phyloP scores from a whole-genome alignment of 2,888 invertebrate species.

The Acleris laterana region DNA sequence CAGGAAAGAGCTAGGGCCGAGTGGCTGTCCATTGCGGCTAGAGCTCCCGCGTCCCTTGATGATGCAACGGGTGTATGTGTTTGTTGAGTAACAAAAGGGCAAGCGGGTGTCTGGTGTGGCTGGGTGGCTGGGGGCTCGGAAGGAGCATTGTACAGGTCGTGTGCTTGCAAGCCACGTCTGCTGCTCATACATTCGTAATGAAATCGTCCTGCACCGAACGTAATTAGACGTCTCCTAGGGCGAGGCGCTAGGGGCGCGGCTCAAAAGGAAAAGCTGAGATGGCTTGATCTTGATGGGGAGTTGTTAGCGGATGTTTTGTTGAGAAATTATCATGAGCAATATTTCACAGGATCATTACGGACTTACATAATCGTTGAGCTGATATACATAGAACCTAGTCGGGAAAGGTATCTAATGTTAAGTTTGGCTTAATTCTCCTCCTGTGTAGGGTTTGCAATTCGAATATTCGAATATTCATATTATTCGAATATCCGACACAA shows the following conservation, averaged over 20 bases:
- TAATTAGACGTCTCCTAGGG: constrained; percentile 66
- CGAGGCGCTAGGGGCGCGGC: constrained; percentile 37
- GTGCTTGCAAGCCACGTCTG: constrained; percentile 72
- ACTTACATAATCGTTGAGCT: too few relatives aligned
- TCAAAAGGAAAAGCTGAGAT: constrained; percentile 13
- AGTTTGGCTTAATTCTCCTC: too few relatives aligned
- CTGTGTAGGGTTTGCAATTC: too few relatives aligned
- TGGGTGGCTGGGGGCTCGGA: constrained; percentile 61
- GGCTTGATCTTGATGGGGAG: constrained; percentile 1
- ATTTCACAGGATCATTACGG: background rate
- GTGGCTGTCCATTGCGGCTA: constrained; percentile 55
- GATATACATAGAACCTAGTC: too few relatives aligned
- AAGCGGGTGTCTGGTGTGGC: constrained; percentile 51
- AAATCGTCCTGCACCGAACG: constrained; percentile 62
- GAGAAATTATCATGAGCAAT: background rate
- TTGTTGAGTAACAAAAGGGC: constrained; percentile 52
- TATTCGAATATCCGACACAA: too few relatives aligned
- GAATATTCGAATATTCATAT: too few relatives aligned
- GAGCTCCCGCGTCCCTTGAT: constrained; percentile 57
- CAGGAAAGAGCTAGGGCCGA: constrained; percentile 71
- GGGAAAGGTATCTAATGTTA: too few relatives aligned
- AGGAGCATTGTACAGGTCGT: constrained; percentile 74
- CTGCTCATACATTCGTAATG: constrained; percentile 77
- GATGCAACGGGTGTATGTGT: constrained; percentile 40
- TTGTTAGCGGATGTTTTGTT: background rate